Conservation (phyloP, 2,113 vertebrate species). For the Crotalus horridus region DNA sequence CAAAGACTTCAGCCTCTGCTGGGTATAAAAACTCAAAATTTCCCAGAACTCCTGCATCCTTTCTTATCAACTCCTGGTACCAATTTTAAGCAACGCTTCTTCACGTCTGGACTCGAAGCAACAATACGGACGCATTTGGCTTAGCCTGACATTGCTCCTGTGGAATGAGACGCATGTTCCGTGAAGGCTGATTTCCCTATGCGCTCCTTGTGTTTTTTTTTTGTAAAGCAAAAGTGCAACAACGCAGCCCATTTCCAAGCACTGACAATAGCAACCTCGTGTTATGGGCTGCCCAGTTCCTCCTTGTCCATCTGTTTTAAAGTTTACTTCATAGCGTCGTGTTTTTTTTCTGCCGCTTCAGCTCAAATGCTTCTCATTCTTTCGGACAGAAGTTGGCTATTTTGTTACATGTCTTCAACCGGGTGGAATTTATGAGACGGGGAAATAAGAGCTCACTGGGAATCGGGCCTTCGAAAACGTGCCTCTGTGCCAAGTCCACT, state of each 20-base stretch:
- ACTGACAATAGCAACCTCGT: slow-evolving; percentile 38
- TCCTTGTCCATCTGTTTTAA: slow-evolving; percentile 43
- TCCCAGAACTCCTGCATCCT: not conserved
- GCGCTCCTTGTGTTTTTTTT: slow-evolving; percentile 24
- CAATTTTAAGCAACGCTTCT: not conserved
- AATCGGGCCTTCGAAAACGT: slow-evolving; percentile 40
- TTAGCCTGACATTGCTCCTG: not conserved
- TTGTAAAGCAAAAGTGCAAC: slow-evolving; percentile 42
- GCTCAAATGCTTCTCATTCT: slow-evolving; percentile 53
- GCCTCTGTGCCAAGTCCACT: rapidly evolving
- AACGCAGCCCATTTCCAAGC: slow-evolving; percentile 36
- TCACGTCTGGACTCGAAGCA: not conserved
- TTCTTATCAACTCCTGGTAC: not conserved
- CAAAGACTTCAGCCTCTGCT: not conserved
- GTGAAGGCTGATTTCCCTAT: slow-evolving; percentile 9
- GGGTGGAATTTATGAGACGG: slow-evolving; percentile 40
- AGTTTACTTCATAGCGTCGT: slow-evolving; percentile 35
- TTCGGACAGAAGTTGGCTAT: slow-evolving; percentile 32
- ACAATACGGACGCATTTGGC: not conserved
- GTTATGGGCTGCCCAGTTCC: slow-evolving; percentile 35
- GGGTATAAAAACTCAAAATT: not conserved
- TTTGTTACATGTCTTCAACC: slow-evolving; percentile 35
- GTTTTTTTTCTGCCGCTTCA: slow-evolving; percentile 59
- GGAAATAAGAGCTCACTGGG: slow-evolving; percentile 48
- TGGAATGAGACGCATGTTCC: not conserved